Evolutionary conservation across 1,140 invertebrate species (phyloP), one percentile per base, ranked within the genome.

Genomic region (Leptestheria dahalacensis): DNA sequence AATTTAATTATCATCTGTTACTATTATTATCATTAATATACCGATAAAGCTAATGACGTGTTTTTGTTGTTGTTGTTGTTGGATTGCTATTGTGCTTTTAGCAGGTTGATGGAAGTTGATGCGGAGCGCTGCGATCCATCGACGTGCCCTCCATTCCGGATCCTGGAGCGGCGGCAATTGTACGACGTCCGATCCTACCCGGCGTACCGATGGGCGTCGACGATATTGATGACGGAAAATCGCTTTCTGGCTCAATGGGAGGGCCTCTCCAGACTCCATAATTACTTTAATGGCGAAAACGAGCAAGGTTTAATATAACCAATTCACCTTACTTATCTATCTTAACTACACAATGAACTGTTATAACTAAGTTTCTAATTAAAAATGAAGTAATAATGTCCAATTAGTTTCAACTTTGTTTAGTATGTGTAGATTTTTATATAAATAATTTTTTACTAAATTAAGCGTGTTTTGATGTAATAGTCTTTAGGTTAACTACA

Each of bases 201-300:
- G 12, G 61, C 59, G 53, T 64, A 61, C 11, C 59, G 61, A 2
- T 67, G 66, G 66, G 60, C 66, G 12, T 65, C 64, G 47, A 65
- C 65, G 26, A 63, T 67, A n/a, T 56, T 66, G 18, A 66, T 67
- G 55, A 65, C 65, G 3, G 64, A 66, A 48, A 64, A 66, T 55
- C 64, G 66, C 21, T 57, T 67, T 26, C 55, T 67, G 47, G 66
- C 66, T 15, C 65, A 66, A 53, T 55, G 66, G 54, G 66, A 67
- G 56, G 66, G 65, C 1, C 64, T 65, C 10, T 26, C 52, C 2
- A 50, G 41, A 20, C 49, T 63, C 15, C 64, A 65, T 26, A 64
- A 65, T 46, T 66, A 66, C 60, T 66, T 66, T 50, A 64, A 65
- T 52, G 66, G 66, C 1, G 54, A 65, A 46, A 66, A 66, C 41